Conservation (phyloP, 2,888 invertebrate species). For the Frankliniella fusca region DNA sequence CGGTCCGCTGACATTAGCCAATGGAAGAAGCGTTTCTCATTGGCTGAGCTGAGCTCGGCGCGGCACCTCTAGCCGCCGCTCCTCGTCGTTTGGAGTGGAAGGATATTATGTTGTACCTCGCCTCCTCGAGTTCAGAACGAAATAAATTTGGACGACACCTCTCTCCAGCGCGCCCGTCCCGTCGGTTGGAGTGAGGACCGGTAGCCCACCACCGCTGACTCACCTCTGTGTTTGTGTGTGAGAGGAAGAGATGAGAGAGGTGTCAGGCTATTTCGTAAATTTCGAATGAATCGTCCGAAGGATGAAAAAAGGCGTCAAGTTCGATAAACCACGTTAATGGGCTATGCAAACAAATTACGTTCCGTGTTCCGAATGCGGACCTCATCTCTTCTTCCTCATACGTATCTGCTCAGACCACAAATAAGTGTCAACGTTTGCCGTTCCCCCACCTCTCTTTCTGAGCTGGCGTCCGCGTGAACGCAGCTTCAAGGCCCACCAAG, state of each 20-base stretch:
- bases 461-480: too few relatives aligned
- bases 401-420: too few relatives aligned
- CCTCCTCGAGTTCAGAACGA: neutral
- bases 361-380: neutral
- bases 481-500: too few relatives aligned
- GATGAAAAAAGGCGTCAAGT: neutral
- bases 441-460: too few relatives aligned
- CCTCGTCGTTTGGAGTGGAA: too few relatives aligned
- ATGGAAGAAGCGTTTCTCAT: too few relatives aligned
- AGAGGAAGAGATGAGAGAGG: neutral
- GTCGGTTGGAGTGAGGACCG: neutral
- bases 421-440: too few relatives aligned
- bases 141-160: constrained; percentile 25
- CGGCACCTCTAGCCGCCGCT: too few relatives aligned
- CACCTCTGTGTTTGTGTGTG: neutral
- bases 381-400: too few relatives aligned
- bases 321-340: neutral
- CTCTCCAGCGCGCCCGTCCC: neutral
- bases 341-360: neutral
- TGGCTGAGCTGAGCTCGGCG: too few relatives aligned
- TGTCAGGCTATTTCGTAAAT: neutral
- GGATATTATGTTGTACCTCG: neutral
- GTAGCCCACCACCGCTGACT: neutral
- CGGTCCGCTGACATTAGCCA: too few relatives aligned
- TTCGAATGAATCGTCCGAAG: neutral